Evolutionary conservation across 2,888 invertebrate genomes (phyloP).

Genomic region (Liposcelis brunnea): DNA sequence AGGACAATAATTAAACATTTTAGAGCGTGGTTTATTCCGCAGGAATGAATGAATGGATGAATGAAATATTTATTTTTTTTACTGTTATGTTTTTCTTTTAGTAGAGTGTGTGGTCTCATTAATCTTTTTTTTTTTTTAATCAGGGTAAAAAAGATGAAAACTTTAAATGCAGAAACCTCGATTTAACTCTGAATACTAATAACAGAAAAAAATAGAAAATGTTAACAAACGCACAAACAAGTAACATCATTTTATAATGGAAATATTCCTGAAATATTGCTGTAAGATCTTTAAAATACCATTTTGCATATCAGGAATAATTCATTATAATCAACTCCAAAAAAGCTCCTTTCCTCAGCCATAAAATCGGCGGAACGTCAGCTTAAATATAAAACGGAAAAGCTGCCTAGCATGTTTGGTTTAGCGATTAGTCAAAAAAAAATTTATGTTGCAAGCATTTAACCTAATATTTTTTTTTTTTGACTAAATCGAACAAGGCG

Average conservation of each 20-base stretch:
- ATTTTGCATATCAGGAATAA: constrained; percentile 12
- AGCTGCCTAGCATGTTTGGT: constrained; percentile 11
- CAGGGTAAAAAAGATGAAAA: constrained; percentile 6
- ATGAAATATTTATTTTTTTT: too few species aligned
- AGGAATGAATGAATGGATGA: neutral
- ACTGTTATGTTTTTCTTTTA: constrained; percentile 1
- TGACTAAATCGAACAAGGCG: too few species aligned
- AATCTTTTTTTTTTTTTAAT: constrained; percentile 9
- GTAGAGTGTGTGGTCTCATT: constrained; percentile 4
- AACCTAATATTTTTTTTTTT: too few species aligned
- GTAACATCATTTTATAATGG: constrained; percentile 17
- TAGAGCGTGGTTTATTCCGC: too few species aligned
- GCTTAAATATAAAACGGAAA: constrained; percentile 11
- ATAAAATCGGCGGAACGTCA: constrained; percentile 13
- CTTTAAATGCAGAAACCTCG: constrained; percentile 3
- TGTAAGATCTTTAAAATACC: constrained; percentile 16
- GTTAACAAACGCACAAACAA: constrained; percentile 12
- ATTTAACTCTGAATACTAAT: neutral
- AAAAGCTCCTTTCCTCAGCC: neutral
- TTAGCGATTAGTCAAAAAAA: too few species aligned
- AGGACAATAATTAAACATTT: too few species aligned
- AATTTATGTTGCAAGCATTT: too few species aligned
- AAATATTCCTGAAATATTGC: too few species aligned
- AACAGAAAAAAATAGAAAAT: neutral
- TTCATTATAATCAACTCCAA: neutral